Evolutionary conservation across 2,888 invertebrate species (phyloP).

Genomic region (Beris morrisii): DNA sequence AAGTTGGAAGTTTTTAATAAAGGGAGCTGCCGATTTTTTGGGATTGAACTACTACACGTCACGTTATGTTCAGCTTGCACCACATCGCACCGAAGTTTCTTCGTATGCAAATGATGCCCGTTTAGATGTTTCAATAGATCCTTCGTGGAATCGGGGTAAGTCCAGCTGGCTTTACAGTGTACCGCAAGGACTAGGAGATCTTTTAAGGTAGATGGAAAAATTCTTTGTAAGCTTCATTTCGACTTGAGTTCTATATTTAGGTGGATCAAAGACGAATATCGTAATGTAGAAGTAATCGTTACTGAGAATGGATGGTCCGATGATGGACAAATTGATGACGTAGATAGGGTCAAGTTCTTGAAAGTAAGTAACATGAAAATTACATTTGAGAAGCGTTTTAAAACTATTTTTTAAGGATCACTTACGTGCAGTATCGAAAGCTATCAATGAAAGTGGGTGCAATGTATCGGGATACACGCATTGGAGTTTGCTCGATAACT

Average conservation of each 20-base stretch:
- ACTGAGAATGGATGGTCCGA: conserved; percentile 65
- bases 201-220: conserved; percentile 35
- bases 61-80: conserved; percentile 41
- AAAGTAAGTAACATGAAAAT: conserved; percentile 39
- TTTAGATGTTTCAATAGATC: conserved; percentile 42
- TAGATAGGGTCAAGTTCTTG: conserved; percentile 50
- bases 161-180: conserved; percentile 48
- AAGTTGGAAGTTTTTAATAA: conserved; percentile 42
- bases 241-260: conserved; percentile 36
- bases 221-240: background rate
- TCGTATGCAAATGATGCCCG: conserved; percentile 60
- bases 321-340: conserved; percentile 50
- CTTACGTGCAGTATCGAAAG: conserved; percentile 45
- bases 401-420: conserved; percentile 43
- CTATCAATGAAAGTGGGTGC: conserved; percentile 45
- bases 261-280: conserved; percentile 62
- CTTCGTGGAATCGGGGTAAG: conserved; percentile 45
- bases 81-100: conserved; percentile 49
- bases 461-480: conserved; percentile 46
- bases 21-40: conserved; percentile 47
- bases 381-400: background rate
- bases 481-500: conserved; percentile 51
- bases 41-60: conserved; percentile 49
- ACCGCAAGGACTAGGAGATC: conserved; percentile 46
- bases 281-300: conserved; percentile 60